Evolutionary conservation across 2,888 invertebrate genomes (phyloP), one percentile per base, ranked within the genome.

Genomic region (Drepana falcataria): DNA sequence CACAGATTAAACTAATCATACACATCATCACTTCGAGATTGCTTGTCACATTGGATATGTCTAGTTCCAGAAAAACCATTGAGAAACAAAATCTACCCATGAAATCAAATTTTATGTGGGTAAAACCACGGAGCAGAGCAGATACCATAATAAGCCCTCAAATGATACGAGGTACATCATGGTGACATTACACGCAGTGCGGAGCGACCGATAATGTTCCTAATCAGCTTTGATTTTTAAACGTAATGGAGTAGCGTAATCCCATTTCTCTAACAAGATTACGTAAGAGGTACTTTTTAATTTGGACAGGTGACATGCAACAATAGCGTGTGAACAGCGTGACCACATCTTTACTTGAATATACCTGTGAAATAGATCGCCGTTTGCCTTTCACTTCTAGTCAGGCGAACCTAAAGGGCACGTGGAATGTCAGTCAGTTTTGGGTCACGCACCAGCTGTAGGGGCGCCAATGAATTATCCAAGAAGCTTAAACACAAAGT

Each of bases 321-420:
- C 79, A 80, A 80, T 79, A 72, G 74, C 81, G 82, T 84, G 83
- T 77, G 83, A 85, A 81, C 73, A 72, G 65, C 70, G 64, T 76
- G 79, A 69, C 79, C 75, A 77, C 74, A 77, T 77, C 79, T 75
- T 79, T 79, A 76, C 77, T 72, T 70, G 69, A 73, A 71, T 57
- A 59, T 48, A 68, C 66, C 66, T 63, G 71, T 68, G 68, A 73
- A 81, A 81, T 75, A 73, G 81, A 81, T 81, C 79, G 77, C 71
- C 62, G 73, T 66, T 76, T 75, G 80, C 87, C 88, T 88, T 88
- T 89, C 88, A 88, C 88, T 87, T 81, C 71, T 66, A 64, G 63
- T 67, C 69, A 70, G 75, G 70, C 72, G 68, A 75, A 70, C 70
- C 73, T 75, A 83, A 83, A 83, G 83, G 85, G 82, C 77, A 82